phyloP scores from a whole-genome alignment of 2,797 vertebrate genomes.

The Peromyscus nudipes region DNA sequence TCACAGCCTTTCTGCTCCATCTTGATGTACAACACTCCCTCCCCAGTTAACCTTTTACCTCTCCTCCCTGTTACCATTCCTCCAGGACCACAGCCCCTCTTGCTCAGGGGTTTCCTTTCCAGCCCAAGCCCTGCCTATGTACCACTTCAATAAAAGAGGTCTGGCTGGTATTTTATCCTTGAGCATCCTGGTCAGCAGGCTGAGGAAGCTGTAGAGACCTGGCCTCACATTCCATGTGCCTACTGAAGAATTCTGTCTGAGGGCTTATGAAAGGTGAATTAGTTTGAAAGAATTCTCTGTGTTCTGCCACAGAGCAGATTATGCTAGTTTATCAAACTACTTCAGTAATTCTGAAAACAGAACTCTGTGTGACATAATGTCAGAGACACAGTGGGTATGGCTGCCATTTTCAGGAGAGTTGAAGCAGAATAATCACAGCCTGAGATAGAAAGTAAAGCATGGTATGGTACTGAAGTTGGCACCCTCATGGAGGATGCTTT shows the following conservation, averaged over 20 bases:
- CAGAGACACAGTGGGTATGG: background rate
- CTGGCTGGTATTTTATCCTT: background rate
- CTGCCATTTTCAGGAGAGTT: conserved; percentile 13
- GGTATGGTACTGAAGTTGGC: background rate
- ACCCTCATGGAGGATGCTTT: background rate
- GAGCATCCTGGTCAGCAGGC: background rate
- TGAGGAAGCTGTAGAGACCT: background rate
- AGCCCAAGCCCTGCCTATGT: background rate
- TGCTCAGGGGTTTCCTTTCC: background rate
- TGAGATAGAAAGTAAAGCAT: background rate
- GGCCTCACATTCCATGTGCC: background rate
- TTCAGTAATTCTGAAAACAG: background rate
- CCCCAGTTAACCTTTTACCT: fast-evolving
- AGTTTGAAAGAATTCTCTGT: conserved; percentile 54
- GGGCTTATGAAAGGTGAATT: background rate
- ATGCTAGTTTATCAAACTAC: conserved; percentile 12
- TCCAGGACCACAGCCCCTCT: background rate
- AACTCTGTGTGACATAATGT: background rate
- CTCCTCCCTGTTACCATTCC: background rate
- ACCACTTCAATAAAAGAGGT: background rate
- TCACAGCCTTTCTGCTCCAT: background rate
- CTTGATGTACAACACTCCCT: background rate
- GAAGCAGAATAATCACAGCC: background rate
- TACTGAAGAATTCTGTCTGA: background rate
- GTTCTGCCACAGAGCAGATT: background rate